Evolutionary conservation across 2,888 invertebrate genomes (phyloP).

Genomic region (Ophion ventricosus): DNA sequence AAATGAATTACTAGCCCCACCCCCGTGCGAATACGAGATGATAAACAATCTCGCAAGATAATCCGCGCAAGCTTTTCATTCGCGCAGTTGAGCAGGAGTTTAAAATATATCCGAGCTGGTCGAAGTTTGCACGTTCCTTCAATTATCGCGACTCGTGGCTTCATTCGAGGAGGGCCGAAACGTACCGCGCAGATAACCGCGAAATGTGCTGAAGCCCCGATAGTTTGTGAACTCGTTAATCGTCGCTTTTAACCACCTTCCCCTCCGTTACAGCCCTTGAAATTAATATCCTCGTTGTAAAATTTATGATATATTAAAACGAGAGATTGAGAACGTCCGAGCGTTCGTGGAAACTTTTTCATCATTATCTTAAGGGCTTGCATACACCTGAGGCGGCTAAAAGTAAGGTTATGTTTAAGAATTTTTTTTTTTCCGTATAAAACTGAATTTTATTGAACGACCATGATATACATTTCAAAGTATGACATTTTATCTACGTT

Average conservation of each 20-base stretch:
- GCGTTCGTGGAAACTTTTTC: conserved; percentile 9
- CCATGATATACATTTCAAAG: no score
- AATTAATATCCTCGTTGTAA: conserved; percentile 37
- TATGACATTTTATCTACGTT: no score
- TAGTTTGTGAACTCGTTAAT: conserved; percentile 42
- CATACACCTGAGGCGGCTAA: no score
- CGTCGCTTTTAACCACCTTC: conserved; percentile 15
- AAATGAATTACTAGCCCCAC: background rate
- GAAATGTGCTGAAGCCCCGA: conserved; percentile 37
- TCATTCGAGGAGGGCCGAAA: conserved; percentile 33
- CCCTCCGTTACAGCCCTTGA: background rate
- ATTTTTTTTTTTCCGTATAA: no score
- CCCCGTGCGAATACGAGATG: conserved; percentile 4
- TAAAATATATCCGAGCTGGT: conserved; percentile 21
- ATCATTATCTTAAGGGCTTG: background rate
- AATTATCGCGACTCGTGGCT: conserved; percentile 42
- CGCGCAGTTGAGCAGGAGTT: background rate
- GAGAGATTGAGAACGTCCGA: conserved; percentile 20
- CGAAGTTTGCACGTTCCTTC: conserved; percentile 38
- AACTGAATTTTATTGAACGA: no score
- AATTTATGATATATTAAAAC: conserved; percentile 33
- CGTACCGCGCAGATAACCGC: conserved; percentile 24
- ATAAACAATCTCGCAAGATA: conserved; percentile 27
- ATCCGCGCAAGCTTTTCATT: conserved; percentile 13
- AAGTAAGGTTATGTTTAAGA: no score